phyloP scores from a whole-genome alignment of 2,113 vertebrate genomes.

The Sinosuthora webbiana region DNA sequence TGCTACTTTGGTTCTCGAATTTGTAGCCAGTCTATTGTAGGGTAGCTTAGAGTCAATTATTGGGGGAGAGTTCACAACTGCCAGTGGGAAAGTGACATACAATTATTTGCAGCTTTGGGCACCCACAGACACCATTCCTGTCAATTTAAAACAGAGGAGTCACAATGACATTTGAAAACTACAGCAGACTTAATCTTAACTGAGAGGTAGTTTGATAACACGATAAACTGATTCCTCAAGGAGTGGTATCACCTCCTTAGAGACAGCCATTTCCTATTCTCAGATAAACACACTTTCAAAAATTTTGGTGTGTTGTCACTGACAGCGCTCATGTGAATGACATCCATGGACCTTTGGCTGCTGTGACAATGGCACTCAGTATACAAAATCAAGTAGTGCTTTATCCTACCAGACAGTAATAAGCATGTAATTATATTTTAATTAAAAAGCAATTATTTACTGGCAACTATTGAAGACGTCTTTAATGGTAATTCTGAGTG shows the following conservation, averaged over 20 bases:
- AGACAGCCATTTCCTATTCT: background rate
- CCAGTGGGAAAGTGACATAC: background rate
- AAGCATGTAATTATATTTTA: slow-evolving; percentile 74
- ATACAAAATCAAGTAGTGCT: slow-evolving; percentile 51
- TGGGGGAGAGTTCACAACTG: background rate
- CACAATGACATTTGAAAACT: background rate
- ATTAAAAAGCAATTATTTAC: slow-evolving; percentile 76
- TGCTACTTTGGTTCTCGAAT: accelerated
- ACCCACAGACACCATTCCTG: background rate
- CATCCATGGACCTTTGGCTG: slow-evolving; percentile 1
- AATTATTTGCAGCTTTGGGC: background rate
- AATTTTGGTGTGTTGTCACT: slow-evolving; percentile 7
- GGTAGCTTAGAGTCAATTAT: background rate
- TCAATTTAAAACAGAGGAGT: background rate
- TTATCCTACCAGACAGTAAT: slow-evolving; percentile 66
- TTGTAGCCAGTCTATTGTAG: background rate
- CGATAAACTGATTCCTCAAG: slow-evolving; percentile 20
- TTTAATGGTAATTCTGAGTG: slow-evolving; percentile 73
- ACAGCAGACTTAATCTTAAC: background rate
- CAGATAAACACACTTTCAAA: slow-evolving; percentile 29
- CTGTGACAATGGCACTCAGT: slow-evolving; percentile 32
- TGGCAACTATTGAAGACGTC: slow-evolving; percentile 67
- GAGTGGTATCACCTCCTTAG: background rate
- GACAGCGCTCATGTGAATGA: background rate
- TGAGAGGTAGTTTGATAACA: background rate